These are phyloP conservation scores for Antennarius maculatus DNA, from an alignment of 2,797 vertebrate species.

Conservation along the genomic window DNA sequence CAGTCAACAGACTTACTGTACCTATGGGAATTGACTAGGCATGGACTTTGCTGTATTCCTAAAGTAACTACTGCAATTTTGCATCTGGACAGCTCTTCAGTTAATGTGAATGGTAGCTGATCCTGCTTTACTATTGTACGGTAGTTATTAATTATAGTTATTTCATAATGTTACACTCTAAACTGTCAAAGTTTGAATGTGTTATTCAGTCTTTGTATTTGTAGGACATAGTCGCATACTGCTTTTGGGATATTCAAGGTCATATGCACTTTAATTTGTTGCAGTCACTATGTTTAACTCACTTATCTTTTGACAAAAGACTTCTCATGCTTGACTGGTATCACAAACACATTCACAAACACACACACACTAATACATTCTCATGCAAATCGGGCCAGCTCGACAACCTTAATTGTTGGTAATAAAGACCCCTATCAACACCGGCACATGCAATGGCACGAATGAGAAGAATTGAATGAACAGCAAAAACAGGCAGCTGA, in stretches of 20 bases:
- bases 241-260: conserved; percentile 5
- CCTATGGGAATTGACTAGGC: too few species aligned
- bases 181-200: too few species aligned
- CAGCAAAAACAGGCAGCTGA: conserved; percentile 45
- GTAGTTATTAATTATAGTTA: too few species aligned
- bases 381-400: conserved; percentile 46
- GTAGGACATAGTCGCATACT: not conserved
- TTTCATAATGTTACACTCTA: too few species aligned
- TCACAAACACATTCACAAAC: conserved; percentile 59
- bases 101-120: too few species aligned
- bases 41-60: conserved; percentile 12
- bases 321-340: conserved; percentile 52
- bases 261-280: conserved; percentile 10
- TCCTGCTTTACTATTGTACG: too few species aligned
- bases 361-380: conserved; percentile 26
- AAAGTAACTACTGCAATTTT: conserved; percentile 3
- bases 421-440: conserved; percentile 70
- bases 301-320: conserved; percentile 41
- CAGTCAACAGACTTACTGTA: too few species aligned
- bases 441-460: conserved; percentile 58
- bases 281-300: conserved; percentile 19
- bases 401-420: conserved; percentile 60
- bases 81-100: not conserved
- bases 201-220: too few species aligned
- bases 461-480: conserved; percentile 48